Base-by-base conservation (phyloP, 2,888 invertebrate genomes). In the Agrochola macilenta region DNA sequence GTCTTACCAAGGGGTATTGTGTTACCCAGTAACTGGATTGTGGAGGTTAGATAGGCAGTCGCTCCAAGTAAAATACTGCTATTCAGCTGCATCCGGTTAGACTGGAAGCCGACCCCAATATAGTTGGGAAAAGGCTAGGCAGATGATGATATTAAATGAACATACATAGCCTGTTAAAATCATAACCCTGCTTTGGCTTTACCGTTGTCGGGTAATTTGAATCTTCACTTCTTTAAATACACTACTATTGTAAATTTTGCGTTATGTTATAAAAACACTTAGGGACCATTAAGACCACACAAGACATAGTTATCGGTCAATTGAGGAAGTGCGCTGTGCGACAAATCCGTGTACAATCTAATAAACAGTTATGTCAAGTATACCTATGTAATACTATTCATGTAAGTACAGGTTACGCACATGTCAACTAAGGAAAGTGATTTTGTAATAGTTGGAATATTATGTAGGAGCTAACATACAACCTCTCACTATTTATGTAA, bases 371-470 rank as follows among this genome's bases (percentile, higher is more conserved):
- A 72, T 52, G 52, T 72, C 11, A 72, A 72, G 20, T 70, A 43
- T 17, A 52, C 17, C 2, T 49, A 35, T 35, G 35, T 70, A 39
- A 49, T 23, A 71, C 2, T 12, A 46, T 17, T 63, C 17, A 12
- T 52, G 49, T 69, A 58, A 64, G 54, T 26, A 58, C 75, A 12
- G 17, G 64, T 63, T 57, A 35, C 20, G 26, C 17, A 35, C 20
- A 35, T 35, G 64, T 64, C 74, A 57, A 14, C 14, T 30, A 35
- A 7, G 14, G 54, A 74, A 64, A 74, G 70, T 74, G 70, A 70
- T 74, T 70, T 74, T 70, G 64, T 74, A 74, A 63, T 43, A 74
- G 54, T 14, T 17, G 11, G 23, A 35, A 7, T 52, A 54, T 75
- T 63, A 63, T 43, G 73, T 43, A 54, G 12, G 9, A 39, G 23